A percentile compares a stretch with the other conserved stretches of the same genome.
These are phyloP conservation scores for Trichogramma pretiosum DNA, from an alignment of 1,140 invertebrate species.

Conservation along the genomic window DNA sequence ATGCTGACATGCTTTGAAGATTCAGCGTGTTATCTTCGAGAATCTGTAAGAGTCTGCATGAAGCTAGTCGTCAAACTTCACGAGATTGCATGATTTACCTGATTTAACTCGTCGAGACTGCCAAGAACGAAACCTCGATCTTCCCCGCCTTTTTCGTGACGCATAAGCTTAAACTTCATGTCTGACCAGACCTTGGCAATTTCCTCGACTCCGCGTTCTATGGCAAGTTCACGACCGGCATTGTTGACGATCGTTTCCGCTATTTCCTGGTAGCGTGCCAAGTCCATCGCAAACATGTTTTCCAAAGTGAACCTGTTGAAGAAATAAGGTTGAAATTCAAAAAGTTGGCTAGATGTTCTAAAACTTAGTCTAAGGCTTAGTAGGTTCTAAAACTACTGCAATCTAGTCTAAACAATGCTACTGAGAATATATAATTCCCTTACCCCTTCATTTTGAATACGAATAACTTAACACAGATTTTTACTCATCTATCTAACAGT, in stretches of 20 bases:
- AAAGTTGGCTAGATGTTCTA: too few relatives aligned
- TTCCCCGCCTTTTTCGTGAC: constrained; percentile 54
- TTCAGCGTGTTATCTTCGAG: constrained; percentile 84
- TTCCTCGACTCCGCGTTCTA: constrained; percentile 76
- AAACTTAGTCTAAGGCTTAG: too few relatives aligned
- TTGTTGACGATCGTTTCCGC: constrained; percentile 76
- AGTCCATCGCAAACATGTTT: constrained; percentile 85
- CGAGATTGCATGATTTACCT: constrained; percentile 36
- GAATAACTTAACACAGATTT: too few relatives aligned
- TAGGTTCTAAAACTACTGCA: too few relatives aligned
- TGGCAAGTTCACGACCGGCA: constrained; percentile 79
- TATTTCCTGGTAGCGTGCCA: constrained; percentile 74
- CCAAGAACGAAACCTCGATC: constrained; percentile 67
- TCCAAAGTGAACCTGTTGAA: constrained; percentile 77
- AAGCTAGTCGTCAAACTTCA: too few relatives aligned
- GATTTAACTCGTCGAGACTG: constrained; percentile 70
- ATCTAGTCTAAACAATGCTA: too few relatives aligned
- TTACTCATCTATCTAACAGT: too few relatives aligned
- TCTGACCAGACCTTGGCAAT: constrained; percentile 65
- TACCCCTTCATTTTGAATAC: too few relatives aligned
- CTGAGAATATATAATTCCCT: too few relatives aligned
- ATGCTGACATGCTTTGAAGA: constrained; percentile 82
- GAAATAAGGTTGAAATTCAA: too few relatives aligned
- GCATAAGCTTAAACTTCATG: constrained; percentile 62
- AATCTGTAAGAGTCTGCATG: constrained; percentile 4